These are phyloP conservation scores for Callinectes sapidus DNA, from an alignment of 2,888 invertebrate genomes.

Conservation along the genomic window DNA sequence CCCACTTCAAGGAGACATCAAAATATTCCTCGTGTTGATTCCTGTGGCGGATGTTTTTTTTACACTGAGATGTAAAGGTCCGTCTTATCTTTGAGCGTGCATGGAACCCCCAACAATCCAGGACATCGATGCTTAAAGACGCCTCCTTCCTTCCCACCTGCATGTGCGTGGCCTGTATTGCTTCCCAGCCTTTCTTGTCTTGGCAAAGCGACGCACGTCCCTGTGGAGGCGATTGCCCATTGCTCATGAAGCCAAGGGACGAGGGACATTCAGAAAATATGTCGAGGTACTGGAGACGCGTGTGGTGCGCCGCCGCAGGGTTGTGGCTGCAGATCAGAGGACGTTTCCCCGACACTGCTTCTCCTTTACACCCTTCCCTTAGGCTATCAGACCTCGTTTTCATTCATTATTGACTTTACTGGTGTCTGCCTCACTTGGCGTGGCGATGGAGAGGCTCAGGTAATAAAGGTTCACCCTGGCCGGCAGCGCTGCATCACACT, in stretches of 20 bases:
- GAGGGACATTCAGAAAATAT: constrained; percentile 11
- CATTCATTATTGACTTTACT: not conserved
- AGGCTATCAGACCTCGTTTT: not conserved
- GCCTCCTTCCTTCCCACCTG: not conserved
- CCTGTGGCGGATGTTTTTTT: not conserved
- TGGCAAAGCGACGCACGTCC: not conserved
- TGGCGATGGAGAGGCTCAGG: not conserved
- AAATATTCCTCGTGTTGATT: not conserved
- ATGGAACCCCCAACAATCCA: not conserved
- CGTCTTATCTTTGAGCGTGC: not conserved
- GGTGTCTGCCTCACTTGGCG: not conserved
- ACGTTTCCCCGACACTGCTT: not conserved
- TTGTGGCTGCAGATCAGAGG: not conserved
- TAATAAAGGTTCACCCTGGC: not conserved
- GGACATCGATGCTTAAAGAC: constrained; percentile 4
- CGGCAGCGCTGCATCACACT: too few relatives aligned
- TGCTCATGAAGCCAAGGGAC: not conserved
- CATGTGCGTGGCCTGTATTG: not conserved
- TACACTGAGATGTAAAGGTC: not conserved
- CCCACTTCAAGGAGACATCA: not conserved
- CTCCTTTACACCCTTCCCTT: not conserved
- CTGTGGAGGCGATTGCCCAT: not conserved
- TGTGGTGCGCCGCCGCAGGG: not conserved
- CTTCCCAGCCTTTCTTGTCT: not conserved
- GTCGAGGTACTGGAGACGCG: not conserved